Conservation (phyloP, 2,113 vertebrate genomes). For the Etheostoma cragini region DNA sequence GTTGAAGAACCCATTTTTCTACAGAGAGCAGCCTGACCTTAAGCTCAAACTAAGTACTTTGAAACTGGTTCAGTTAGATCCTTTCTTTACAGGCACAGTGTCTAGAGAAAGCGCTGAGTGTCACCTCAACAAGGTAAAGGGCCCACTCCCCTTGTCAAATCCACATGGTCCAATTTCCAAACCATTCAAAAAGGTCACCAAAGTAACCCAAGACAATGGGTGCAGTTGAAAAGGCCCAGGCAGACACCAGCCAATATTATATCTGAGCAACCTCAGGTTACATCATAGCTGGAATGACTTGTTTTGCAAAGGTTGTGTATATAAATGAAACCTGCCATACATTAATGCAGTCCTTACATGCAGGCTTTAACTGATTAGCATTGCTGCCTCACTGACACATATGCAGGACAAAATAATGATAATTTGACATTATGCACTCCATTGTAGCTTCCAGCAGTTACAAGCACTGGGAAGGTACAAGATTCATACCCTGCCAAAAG, state of each 20-base stretch:
- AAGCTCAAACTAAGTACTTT: slow-evolving; percentile 33
- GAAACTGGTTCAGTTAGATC: slow-evolving; percentile 30
- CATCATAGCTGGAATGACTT: slow-evolving; percentile 52
- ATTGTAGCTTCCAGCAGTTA: slow-evolving; percentile 34
- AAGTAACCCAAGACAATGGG: slow-evolving; percentile 65
- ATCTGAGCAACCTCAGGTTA: slow-evolving; percentile 54
- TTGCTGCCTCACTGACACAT: slow-evolving; percentile 20
- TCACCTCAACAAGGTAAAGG: background rate
- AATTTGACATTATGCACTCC: background rate
- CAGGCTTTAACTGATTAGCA: slow-evolving; percentile 2
- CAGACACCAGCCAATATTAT: slow-evolving; percentile 50
- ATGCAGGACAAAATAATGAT: slow-evolving; percentile 34
- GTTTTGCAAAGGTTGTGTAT: slow-evolving; percentile 55
- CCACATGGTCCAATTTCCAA: slow-evolving; percentile 46
- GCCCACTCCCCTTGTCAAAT: slow-evolving; percentile 51
- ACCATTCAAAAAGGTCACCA: slow-evolving; percentile 63
- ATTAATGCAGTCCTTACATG: slow-evolving; percentile 8
- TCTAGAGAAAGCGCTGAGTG: background rate
- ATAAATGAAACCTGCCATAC: slow-evolving; percentile 44
- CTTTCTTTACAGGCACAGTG: background rate
- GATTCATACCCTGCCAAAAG: slow-evolving; percentile 22
- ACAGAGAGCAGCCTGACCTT: slow-evolving; percentile 35
- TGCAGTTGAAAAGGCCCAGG: slow-evolving; percentile 36
- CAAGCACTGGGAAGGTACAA: background rate
- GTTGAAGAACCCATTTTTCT: slow-evolving; percentile 1